These are phyloP conservation scores for Oxyruncus cristatus DNA, from an alignment of 2,113 vertebrate genomes.

Conservation along the genomic window DNA sequence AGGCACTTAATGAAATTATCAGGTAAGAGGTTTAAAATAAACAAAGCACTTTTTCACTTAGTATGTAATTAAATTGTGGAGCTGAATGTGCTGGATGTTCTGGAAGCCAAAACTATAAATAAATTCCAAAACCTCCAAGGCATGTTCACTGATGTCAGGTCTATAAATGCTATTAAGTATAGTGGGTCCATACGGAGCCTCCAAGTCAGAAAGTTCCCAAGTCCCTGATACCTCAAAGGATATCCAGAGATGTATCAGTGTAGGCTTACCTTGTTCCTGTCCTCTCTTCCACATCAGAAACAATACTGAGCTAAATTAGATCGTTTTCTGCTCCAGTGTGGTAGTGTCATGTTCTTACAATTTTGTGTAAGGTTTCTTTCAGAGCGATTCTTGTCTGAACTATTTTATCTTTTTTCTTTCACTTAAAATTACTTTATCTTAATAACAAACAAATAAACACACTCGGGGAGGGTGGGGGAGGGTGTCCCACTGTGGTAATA, in stretches of 20 bases:
- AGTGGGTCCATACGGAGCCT: background rate
- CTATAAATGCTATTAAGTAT: background rate
- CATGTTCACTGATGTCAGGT: background rate
- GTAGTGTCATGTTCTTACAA: background rate
- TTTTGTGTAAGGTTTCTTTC: background rate
- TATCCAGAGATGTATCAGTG: background rate
- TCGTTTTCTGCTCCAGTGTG: background rate
- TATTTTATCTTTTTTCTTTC: background rate
- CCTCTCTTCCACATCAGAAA: background rate
- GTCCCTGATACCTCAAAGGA: background rate
- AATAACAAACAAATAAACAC: background rate
- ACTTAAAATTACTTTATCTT: background rate
- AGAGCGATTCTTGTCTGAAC: background rate
- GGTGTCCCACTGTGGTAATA: background rate
- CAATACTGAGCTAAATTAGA: background rate
- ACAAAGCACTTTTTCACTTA: conserved; percentile 31
- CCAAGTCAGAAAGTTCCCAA: background rate
- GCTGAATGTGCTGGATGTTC: background rate
- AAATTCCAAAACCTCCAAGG: background rate
- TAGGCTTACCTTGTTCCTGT: background rate
- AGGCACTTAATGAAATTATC: conserved; percentile 29
- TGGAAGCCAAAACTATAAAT: background rate
- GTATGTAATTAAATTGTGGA: conserved; percentile 1
- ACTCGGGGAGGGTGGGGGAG: too few species aligned
- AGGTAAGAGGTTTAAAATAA: conserved; percentile 31